phyloP scores from a whole-genome alignment of 2,797 vertebrate species.

The Oreortyx pictus region DNA sequence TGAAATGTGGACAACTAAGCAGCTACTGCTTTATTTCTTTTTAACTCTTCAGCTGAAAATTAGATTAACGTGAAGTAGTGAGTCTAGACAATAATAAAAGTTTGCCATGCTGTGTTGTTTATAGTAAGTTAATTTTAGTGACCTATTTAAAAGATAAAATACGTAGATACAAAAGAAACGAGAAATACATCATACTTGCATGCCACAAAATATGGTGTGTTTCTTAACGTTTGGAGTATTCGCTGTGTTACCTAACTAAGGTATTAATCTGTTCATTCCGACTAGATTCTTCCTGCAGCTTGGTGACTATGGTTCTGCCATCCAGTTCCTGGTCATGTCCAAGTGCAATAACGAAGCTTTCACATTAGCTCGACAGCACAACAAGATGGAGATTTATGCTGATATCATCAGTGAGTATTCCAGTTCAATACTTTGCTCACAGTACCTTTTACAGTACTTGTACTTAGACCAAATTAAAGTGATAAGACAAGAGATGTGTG shows the following conservation, averaged over 20 bases:
- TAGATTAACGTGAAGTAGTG: not conserved
- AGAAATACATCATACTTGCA: not conserved
- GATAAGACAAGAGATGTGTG: not conserved
- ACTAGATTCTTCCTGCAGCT: constrained; percentile 92
- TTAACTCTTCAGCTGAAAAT: not conserved
- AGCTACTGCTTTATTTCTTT: not conserved
- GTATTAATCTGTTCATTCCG: constrained; percentile 31
- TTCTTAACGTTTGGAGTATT: not conserved
- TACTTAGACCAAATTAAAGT: not conserved
- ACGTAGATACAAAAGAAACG: not conserved
- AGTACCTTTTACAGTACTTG: not conserved
- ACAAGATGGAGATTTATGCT: constrained; percentile 97
- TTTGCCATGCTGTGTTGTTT: not conserved
- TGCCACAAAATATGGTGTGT: not conserved
- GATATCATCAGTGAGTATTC: constrained; percentile 90
- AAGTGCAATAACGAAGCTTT: constrained; percentile 97
- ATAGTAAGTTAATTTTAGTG: not conserved
- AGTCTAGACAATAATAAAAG: not conserved
- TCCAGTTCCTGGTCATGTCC: constrained; percentile 96
- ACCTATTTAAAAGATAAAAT: not conserved
- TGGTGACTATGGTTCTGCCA: constrained; percentile 94
- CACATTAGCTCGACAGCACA: constrained; percentile 94
- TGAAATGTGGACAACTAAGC: not conserved
- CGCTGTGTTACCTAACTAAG: not conserved
- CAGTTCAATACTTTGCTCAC: not conserved